Evolutionary conservation across 2,888 invertebrate genomes (phyloP), one percentile per base, ranked within the genome.

Genomic region (Leistus spinibarbis): DNA sequence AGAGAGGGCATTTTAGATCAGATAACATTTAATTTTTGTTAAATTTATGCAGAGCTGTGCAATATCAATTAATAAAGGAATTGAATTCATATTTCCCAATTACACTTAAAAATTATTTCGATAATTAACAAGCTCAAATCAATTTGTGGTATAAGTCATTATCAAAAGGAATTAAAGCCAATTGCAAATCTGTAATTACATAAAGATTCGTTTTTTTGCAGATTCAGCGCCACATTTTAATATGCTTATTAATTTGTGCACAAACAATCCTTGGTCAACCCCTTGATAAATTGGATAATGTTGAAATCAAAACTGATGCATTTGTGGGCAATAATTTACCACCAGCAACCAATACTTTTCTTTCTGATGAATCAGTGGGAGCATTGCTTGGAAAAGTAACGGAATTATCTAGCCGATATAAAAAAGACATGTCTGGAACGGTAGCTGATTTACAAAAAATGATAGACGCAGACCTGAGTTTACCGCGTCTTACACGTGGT

Each of bases 361-460:
- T 62, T 17, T 63, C 63, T 16, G 64, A 75, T 9, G 62, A 40
- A 54, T 54, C 63, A 19, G 69, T 75, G 1, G 69, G 69, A 20
- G 54, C 75, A 54, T 63, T 75, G n/a, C 24, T 75, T n/a, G 66
- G n/a, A 3, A 75, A 75, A 75, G 56, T 75, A 27, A 54, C 62
- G 5, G 63, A 75, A 75, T n/a, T 75, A 62, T 69, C 75, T 63
- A 22, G 19, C 13, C 16, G 56, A 63, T 75, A 75, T 64, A 54
- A 20, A 64, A 84, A 88, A 2, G 88, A 88, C 78, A 86, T 90
- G 0, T 89, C 90, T 79, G 88, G 87, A 78, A 92, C 92, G 7
- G 89, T 93, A 4, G 86, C 88, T 79, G 91, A 92, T 85, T 93
- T 93, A 1, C 90, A 93, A 80, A 87, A 83, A 53, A 88, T 92